These are phyloP conservation scores for Punctoribates punctum DNA, from an alignment of 2,888 invertebrate genomes.

Conservation along the genomic window DNA sequence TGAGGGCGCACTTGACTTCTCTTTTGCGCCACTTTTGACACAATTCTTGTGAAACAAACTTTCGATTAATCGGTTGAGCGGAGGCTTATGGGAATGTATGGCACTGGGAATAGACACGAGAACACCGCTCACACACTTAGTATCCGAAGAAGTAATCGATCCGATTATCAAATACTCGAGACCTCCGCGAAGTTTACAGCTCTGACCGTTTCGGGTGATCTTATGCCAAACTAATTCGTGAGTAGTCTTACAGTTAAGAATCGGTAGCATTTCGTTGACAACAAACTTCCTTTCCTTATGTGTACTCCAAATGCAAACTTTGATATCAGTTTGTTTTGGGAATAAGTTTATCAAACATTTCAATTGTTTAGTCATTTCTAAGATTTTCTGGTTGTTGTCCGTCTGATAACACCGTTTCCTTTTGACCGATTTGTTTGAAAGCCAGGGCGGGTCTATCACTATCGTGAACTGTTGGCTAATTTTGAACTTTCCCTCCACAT, in stretches of 20 bases:
- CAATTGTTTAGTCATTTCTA: conserved; percentile 28
- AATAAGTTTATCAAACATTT: not conserved
- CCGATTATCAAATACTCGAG: conserved; percentile 41
- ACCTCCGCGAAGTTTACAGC: conserved; percentile 41
- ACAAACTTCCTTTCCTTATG: conserved; percentile 39
- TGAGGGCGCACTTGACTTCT: not conserved
- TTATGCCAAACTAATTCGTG: conserved; percentile 42
- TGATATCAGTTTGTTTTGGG: not conserved
- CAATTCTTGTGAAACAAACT: not conserved
- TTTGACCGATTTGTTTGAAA: conserved; percentile 42
- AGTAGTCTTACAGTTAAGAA: not conserved
- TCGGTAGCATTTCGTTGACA: conserved; percentile 39
- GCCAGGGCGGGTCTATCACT: conserved; percentile 43
- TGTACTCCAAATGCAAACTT: conserved; percentile 41
- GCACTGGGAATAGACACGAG: conserved; percentile 82
- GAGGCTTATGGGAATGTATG: conserved; percentile 93
- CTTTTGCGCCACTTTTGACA: not conserved
- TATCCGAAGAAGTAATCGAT: not conserved
- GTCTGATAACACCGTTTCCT: conserved; percentile 41
- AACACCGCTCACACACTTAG: conserved; percentile 55
- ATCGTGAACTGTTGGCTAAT: conserved; percentile 19
- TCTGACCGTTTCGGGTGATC: conserved; percentile 40
- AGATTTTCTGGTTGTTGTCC: conserved; percentile 1
- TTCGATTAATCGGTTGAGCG: conserved; percentile 57
- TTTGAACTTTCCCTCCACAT: not conserved